These are phyloP conservation scores for Pangasius macronema DNA, from an alignment of 2,797 vertebrate species.

Conservation along the genomic window DNA sequence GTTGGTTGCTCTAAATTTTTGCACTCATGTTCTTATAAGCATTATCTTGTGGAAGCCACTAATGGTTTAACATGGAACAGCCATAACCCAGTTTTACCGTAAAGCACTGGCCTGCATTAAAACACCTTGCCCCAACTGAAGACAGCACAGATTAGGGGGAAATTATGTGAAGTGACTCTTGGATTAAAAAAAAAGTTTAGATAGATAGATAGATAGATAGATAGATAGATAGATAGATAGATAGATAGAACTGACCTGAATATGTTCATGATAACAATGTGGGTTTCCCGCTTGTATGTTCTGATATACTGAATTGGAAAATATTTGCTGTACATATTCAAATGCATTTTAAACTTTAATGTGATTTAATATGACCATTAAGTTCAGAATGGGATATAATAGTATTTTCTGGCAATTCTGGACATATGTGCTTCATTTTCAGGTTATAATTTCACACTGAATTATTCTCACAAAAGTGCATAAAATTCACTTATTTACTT, in stretches of 20 bases:
- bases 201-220: too few species aligned
- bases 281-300: not conserved
- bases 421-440: not conserved
- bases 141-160: not conserved
- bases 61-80: constrained; percentile 14
- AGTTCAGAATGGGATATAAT: not conserved
- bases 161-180: not conserved
- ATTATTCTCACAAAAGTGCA: not conserved
- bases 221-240: too few species aligned
- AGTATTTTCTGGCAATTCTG: not conserved
- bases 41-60: not conserved
- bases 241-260: not conserved
- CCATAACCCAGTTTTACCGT: constrained; percentile 6
- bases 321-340: not conserved
- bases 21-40: not conserved
- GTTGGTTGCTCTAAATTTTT: not conserved
- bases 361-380: not conserved
- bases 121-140: not conserved
- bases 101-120: constrained; percentile 18
- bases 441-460: not conserved
- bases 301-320: not conserved
- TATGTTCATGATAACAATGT: not conserved
- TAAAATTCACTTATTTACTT: not conserved
- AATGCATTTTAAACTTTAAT: not conserved
- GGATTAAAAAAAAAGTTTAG: not conserved